These are phyloP conservation scores for Caenorhabditis uteleia DNA, from an alignment of 2,888 invertebrate genomes.

Conservation along the genomic window DNA sequence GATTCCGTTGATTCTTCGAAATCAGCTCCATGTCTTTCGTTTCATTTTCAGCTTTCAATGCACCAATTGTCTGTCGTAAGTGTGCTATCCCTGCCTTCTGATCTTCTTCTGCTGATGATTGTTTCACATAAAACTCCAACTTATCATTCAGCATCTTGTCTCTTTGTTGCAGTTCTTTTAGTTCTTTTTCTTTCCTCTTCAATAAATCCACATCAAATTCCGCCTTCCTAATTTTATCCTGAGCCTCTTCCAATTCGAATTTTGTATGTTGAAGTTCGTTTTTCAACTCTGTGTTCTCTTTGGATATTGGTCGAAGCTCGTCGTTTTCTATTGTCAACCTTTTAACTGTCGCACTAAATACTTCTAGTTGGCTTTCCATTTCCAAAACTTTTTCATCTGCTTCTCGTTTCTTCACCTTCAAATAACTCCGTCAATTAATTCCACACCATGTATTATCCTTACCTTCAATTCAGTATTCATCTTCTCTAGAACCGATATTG, in stretches of 20 bases:
- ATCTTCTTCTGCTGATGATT: constrained; percentile 22
- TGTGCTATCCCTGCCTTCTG: constrained; percentile 10
- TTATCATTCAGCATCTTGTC: constrained; percentile 6
- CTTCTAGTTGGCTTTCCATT: constrained; percentile 21
- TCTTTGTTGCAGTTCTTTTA: constrained; percentile 17
- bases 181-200: constrained; percentile 24
- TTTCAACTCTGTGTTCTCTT: constrained; percentile 11
- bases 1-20: no score
- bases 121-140: constrained; percentile 26
- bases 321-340: constrained; percentile 21
- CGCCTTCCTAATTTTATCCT: constrained; percentile 7
- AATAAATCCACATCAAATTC: constrained; percentile 8
- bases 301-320: constrained; percentile 2
- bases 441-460: background rate
- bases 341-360: background rate
- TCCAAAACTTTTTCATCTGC: constrained; percentile 17
- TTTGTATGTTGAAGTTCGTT: constrained; percentile 11
- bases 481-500: constrained; percentile 11
- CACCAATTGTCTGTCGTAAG: constrained; percentile 20
- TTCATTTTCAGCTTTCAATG: constrained; percentile 3
- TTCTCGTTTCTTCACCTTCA: constrained; percentile 7
- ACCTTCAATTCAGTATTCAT: constrained; percentile 18
- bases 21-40: constrained; percentile 3
- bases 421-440: no score
- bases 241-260: constrained; percentile 17